Evolutionary conservation across 2,888 invertebrate species (phyloP).

Genomic region (Lithodes maja): DNA sequence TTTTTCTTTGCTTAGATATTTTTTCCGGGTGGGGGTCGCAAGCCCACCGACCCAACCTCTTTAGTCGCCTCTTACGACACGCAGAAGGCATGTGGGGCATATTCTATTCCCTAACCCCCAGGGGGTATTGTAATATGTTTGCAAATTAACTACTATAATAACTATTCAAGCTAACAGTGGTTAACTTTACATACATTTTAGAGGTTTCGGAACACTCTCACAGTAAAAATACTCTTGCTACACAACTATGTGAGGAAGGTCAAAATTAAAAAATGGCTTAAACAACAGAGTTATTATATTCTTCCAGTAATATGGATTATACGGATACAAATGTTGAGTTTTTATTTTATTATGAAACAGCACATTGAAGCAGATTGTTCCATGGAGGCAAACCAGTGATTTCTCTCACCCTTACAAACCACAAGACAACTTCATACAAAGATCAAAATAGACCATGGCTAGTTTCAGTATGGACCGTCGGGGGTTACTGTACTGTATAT

Average conservation of each 20-base stretch:
- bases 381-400: conserved; percentile 67
- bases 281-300: conserved; percentile 68
- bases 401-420: conserved; percentile 64
- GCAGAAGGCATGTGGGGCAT: too few species aligned
- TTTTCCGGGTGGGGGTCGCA: too few species aligned
- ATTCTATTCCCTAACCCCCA: too few species aligned
- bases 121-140: too few species aligned
- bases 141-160: too few species aligned
- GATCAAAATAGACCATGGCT: conserved; percentile 63
- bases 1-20: too few species aligned
- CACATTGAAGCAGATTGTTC: conserved; percentile 68
- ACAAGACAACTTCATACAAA: conserved; percentile 62
- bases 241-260: conserved; percentile 5
- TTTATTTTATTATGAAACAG: conserved; percentile 63
- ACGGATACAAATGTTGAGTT: conserved; percentile 68
- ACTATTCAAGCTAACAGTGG: too few species aligned
- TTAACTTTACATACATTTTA: too few species aligned
- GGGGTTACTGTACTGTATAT: conserved; percentile 35
- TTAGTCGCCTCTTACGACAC: too few species aligned
- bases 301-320: conserved; percentile 69
- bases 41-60: too few species aligned
- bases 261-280: conserved; percentile 29
- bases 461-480: conserved; percentile 55
- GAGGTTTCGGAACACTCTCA: too few species aligned
- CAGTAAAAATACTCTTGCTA: too few species aligned